Conservation (phyloP, 2,113 vertebrate species). For the Phodopus roborovskii region DNA sequence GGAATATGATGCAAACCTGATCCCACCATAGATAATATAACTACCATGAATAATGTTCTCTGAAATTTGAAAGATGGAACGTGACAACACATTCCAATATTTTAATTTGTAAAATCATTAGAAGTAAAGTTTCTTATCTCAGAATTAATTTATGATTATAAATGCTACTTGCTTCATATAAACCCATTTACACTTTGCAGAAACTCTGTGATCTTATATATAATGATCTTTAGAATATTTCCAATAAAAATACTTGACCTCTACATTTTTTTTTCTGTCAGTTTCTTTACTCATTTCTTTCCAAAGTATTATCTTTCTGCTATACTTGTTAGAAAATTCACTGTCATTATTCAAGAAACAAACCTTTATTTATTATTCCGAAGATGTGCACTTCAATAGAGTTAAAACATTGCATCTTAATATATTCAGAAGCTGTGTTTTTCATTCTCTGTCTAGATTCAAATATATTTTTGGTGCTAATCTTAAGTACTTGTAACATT, state of each 20-base stretch:
- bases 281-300: background rate
- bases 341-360: background rate
- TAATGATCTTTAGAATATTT: slow-evolving; percentile 2
- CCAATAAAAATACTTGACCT: background rate
- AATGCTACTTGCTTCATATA: background rate
- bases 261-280: background rate
- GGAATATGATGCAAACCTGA: background rate
- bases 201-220: background rate
- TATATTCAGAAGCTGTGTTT: background rate
- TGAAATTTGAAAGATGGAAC: slow-evolving; percentile 7
- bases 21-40: background rate
- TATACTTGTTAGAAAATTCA: slow-evolving; percentile 13
- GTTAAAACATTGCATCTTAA: slow-evolving; percentile 4
- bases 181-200: background rate
- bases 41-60: background rate
- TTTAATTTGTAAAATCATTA: slow-evolving; percentile 12
- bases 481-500: background rate
- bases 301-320: background rate
- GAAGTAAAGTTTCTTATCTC: background rate
- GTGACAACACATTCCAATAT: background rate
- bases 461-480: background rate
- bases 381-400: background rate
- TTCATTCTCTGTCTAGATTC: background rate
- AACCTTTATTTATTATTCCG: background rate
- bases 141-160: background rate